Base-by-base conservation (phyloP, 2,888 invertebrate genomes). In the Leptogaster cylindrica region DNA sequence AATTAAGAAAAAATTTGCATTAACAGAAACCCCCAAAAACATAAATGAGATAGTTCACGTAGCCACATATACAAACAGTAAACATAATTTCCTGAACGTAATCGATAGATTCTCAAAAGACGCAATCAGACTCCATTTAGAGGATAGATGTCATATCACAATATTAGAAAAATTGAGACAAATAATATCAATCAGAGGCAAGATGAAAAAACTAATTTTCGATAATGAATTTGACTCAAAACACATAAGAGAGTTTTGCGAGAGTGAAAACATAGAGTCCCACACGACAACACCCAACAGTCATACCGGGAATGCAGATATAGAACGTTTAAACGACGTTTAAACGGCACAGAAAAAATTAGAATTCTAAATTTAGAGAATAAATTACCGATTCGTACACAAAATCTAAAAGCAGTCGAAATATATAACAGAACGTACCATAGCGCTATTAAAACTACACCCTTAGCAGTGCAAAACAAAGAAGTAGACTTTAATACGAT, bases 101-200 rank as follows among this genome's bases (percentile, higher is more conserved):
- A 70, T 70, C 5, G 69, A 72, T 33, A 71, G 69, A 55, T 70
- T 70, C 44, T 67, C 70, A 33, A 72, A 72, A 44, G 66, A 68
- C 31, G 67, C 70, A 7, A 33, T 48, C 5, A 65, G 52, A n/a
- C 48, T 69, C 1, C 48, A 61, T 14, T 39, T 70, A 7, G 23
- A 52, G n/a, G 63, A 68, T 25, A 70, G 68, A 50, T 68, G 65
- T n/a, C 66, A 52, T 18, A 52, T 48, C 28, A 63, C 63, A 41
- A 23, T 69, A n/a, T 41, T 67, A 5, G 65, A 66, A 39, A 65
- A 68, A 50, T 20, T 65, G 7, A 61, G 44, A 36, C 16, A 27
- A 16, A 51, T 63, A 2, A 41, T 65, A 23, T 28, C 36, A 46
- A 46, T 55, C 10, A 52, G 48, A 41, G 61, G 61, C 10, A 68